Percentiles rank a stretch among this genome's conserved stretches.
Conservation (phyloP, 2,888 invertebrate species). For the Cacoxenus indagator region DNA sequence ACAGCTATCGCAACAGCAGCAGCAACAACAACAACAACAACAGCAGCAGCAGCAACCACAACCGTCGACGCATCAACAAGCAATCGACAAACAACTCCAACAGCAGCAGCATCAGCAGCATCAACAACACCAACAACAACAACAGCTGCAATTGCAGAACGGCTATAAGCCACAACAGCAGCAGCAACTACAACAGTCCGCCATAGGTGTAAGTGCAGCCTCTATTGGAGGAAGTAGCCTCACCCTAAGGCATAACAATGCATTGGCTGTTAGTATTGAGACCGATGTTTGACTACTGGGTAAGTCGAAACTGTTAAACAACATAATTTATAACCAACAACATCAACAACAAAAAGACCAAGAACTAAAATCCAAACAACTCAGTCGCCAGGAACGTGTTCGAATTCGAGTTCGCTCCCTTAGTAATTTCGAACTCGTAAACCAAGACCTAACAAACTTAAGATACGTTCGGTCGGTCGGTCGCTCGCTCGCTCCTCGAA, state of each 20-base stretch:
- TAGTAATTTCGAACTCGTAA: too few species aligned
- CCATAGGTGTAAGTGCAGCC: conserved; percentile 55
- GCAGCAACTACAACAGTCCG: conserved; percentile 53
- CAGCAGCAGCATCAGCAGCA: conserved; percentile 40
- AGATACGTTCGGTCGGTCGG: too few species aligned
- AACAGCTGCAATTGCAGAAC: conserved; percentile 47
- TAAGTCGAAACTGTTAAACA: conserved; percentile 69
- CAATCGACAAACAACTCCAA: conserved; percentile 5
- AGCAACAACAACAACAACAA: conserved; percentile 40
- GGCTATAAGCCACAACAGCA: conserved; percentile 54
- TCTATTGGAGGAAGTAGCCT: conserved; percentile 74
- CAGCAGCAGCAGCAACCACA: conserved; percentile 41
- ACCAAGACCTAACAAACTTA: too few species aligned
- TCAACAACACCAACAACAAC: conserved; percentile 44
- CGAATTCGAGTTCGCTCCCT: too few species aligned
- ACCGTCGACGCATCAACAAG: conserved; percentile 30
- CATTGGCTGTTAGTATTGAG: conserved; percentile 90
- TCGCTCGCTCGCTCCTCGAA: too few species aligned
- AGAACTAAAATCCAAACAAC: too few species aligned
- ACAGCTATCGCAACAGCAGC: conserved; percentile 48
- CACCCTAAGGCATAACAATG: conserved; percentile 84
- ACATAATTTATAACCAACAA: not conserved
- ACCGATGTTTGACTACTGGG: conserved; percentile 97
- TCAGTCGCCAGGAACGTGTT: too few species aligned
- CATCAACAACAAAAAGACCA: not conserved